Percentiles rank a stretch among this genome's conserved stretches.
Evolutionary conservation across 2,797 vertebrate genomes (phyloP).

Genomic region (Philypnodon macrostomus): DNA sequence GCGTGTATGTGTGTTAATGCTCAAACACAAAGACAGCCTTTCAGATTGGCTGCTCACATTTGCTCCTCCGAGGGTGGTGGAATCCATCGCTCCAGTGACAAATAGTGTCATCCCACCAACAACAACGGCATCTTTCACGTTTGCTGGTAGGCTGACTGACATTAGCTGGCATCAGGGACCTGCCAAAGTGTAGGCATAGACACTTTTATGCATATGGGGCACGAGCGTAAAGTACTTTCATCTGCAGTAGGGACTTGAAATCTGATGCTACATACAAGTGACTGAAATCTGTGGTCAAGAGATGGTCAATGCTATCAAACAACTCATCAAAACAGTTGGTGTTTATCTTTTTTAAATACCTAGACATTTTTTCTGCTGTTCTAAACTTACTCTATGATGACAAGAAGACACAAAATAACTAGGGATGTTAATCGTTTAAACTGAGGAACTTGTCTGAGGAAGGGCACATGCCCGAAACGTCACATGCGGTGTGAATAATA

Average conservation of each 20-base stretch:
- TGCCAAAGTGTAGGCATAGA: slow-evolving; percentile 59
- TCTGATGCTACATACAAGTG: too few relatives aligned
- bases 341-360: too few relatives aligned
- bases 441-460: too few relatives aligned
- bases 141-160: slow-evolving; percentile 79
- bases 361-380: too few relatives aligned
- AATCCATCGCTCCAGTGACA: slow-evolving; percentile 88
- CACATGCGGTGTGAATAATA: too few relatives aligned
- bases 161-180: slow-evolving; percentile 68
- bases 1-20: slow-evolving; percentile 32
- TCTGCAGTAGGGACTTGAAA: slow-evolving; percentile 2
- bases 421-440: too few relatives aligned
- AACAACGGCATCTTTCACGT: slow-evolving; percentile 89
- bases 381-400: too few relatives aligned
- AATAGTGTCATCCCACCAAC: slow-evolving; percentile 87
- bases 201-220: slow-evolving; percentile 23
- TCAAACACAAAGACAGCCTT: slow-evolving; percentile 88
- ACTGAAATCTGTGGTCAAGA: too few relatives aligned
- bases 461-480: too few relatives aligned
- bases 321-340: too few relatives aligned
- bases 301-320: too few relatives aligned
- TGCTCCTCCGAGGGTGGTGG: slow-evolving; percentile 87
- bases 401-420: too few relatives aligned
- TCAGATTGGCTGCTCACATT: slow-evolving; percentile 80
- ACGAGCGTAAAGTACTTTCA: slow-evolving; percentile 22